Evolutionary conservation across 2,888 invertebrate species (phyloP).

Genomic region (Ypsolopha scabrella): DNA sequence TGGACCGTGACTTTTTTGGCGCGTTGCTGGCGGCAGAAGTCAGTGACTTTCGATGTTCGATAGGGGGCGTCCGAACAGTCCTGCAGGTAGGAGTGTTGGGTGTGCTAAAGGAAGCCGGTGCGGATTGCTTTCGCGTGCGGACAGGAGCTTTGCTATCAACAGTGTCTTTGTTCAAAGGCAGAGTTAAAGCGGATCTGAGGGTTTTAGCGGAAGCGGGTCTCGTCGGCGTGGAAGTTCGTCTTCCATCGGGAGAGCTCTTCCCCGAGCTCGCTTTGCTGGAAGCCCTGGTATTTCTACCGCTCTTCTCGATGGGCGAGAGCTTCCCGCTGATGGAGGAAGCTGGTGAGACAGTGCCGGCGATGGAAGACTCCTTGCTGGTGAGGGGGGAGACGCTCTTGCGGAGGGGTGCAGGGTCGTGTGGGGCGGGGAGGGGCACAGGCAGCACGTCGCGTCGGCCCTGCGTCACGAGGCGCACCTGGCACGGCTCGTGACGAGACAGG

Average conservation of each 20-base stretch:
- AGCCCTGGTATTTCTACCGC: slow-evolving; percentile 16
- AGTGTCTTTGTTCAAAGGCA: slow-evolving; percentile 27
- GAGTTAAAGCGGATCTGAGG: slow-evolving; percentile 31
- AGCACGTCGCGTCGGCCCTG: slow-evolving; percentile 41
- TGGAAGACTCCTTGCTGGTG: slow-evolving; percentile 7
- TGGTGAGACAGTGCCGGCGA: slow-evolving; percentile 4
- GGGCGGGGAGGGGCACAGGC: slow-evolving; percentile 32
- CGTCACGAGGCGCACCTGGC: slow-evolving; percentile 76
- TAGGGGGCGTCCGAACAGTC: slow-evolving; percentile 37
- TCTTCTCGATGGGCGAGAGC: slow-evolving; percentile 25
- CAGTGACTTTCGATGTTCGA: slow-evolving; percentile 37
- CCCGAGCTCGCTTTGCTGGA: slow-evolving; percentile 27
- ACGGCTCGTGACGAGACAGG: slow-evolving; percentile 88
- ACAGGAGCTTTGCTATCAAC: slow-evolving; percentile 6
- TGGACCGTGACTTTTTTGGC: slow-evolving; percentile 57
- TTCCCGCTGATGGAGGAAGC: slow-evolving; percentile 39
- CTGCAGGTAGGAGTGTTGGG: slow-evolving; percentile 39
- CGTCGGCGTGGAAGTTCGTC: slow-evolving; percentile 39
- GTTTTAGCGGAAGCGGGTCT: slow-evolving; percentile 17
- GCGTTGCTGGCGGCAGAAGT: slow-evolving; percentile 26
- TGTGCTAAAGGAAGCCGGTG: slow-evolving; percentile 47
- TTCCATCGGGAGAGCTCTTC: slow-evolving; percentile 25
- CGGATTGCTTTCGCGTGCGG: slow-evolving; percentile 47
- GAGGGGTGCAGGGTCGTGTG: slow-evolving; percentile 10
- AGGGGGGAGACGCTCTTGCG: slow-evolving; percentile 7